Evolutionary conservation across 2,113 vertebrate species (phyloP).

Genomic region (Empidonax traillii): DNA sequence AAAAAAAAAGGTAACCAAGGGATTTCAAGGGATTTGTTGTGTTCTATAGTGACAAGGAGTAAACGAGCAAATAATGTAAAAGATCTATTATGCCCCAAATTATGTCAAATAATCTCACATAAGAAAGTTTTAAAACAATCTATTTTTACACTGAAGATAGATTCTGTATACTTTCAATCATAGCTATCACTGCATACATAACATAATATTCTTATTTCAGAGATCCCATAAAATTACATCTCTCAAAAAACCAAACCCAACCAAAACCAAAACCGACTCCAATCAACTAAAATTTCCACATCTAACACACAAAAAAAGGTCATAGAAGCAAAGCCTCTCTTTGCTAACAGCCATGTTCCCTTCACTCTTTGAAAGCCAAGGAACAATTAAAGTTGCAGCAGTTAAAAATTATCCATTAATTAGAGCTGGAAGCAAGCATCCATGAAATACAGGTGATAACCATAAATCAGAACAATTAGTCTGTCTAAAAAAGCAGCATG

Average conservation of each 20-base stretch:
- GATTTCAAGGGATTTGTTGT: not conserved
- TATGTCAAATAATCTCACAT: not conserved
- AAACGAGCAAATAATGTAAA: not conserved
- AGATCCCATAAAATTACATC: not conserved
- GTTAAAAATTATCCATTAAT: slow-evolving; percentile 76
- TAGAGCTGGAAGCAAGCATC: slow-evolving; percentile 69
- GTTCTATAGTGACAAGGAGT: not conserved
- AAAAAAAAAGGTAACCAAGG: not conserved
- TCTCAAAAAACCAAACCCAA: not conserved
- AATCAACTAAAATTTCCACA: not conserved
- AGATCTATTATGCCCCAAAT: not conserved
- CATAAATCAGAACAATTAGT: slow-evolving; percentile 82
- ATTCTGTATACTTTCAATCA: not conserved
- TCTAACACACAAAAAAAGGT: not conserved
- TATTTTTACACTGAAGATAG: not conserved
- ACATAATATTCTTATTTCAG: not conserved
- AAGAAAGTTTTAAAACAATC: not conserved
- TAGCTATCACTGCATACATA: not conserved
- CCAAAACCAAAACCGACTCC: not conserved
- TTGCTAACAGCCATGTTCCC: slow-evolving; percentile 31
- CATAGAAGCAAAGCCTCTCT: not conserved
- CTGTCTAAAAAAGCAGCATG: slow-evolving; percentile 73
- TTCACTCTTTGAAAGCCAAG: slow-evolving; percentile 46
- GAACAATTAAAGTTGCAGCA: slow-evolving; percentile 65
- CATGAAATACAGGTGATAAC: slow-evolving; percentile 77